Percentiles rank a stretch among this genome's conserved stretches.
These are phyloP conservation scores for Protophormia terraenovae DNA, from an alignment of 2,888 invertebrate genomes.

Conservation along the genomic window DNA sequence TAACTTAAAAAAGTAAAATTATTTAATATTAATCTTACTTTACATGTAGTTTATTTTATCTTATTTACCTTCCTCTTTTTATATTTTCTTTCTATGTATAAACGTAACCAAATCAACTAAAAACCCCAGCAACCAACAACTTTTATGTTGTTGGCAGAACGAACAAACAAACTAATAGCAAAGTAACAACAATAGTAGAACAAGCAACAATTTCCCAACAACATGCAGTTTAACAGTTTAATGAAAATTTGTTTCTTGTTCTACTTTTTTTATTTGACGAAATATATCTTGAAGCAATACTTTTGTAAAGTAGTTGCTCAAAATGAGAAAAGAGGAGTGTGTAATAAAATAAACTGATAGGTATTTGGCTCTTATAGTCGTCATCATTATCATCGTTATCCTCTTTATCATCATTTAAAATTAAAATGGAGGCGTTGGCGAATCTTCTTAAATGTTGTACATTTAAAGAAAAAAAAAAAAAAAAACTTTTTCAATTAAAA, in stretches of 20 bases:
- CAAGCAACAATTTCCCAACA: slow-evolving; percentile 9
- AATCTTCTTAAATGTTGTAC: slow-evolving; percentile 9
- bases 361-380: not conserved
- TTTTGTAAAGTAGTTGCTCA: too few relatives aligned
- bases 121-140: not conserved
- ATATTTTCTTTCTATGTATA: not conserved
- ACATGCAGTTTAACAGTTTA: slow-evolving; percentile 37
- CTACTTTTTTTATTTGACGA: not conserved
- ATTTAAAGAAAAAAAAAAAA: slow-evolving; percentile 2
- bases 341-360: not conserved
- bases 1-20: not conserved
- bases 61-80: not conserved
- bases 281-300: not conserved
- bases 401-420: not conserved
- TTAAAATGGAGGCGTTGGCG: not conserved
- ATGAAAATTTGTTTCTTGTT: slow-evolving; percentile 27
- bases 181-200: not conserved
- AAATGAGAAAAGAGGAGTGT: not conserved
- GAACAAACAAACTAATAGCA: not conserved
- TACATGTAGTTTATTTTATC: not conserved
- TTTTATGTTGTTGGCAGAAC: slow-evolving; percentile 10
- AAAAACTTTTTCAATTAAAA: slow-evolving; percentile 65
- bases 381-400: not conserved
- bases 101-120: not conserved
- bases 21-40: not conserved